Evolutionary conservation across 2,888 invertebrate genomes (phyloP).

Genomic region (Drosophila limbata): DNA sequence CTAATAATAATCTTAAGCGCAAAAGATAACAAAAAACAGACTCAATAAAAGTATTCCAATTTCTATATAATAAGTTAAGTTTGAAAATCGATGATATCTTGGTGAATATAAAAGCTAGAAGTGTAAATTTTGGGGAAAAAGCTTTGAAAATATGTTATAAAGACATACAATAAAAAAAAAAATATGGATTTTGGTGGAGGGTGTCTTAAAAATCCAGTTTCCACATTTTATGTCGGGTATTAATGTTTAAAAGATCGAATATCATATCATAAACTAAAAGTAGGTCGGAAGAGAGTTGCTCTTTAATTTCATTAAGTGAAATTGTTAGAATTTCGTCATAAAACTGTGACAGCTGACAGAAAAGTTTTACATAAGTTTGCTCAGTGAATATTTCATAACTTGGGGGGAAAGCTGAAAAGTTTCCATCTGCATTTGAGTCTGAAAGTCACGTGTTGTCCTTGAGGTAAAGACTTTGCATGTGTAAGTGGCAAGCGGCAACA

Average conservation of each 20-base stretch:
- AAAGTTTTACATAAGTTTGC: neutral
- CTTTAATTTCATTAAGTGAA: conserved; percentile 24
- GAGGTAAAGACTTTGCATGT: conserved; percentile 31
- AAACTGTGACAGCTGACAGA: conserved; percentile 10
- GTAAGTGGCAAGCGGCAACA: conserved; percentile 4
- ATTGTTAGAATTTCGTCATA: conserved; percentile 2
- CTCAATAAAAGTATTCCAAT: neutral
- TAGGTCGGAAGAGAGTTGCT: conserved; percentile 5
- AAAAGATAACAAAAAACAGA: neutral
- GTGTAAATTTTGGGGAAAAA: no score
- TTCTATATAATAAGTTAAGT: no score
- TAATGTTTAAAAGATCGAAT: neutral
- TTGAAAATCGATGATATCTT: neutral
- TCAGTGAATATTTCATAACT: conserved; percentile 29
- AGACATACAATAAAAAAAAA: neutral
- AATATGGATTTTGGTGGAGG: neutral
- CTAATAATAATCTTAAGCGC: neutral
- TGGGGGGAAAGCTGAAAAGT: conserved; percentile 34
- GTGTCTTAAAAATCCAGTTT: neutral
- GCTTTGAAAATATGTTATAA: neutral
- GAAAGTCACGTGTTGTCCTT: conserved; percentile 48
- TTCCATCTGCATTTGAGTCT: conserved; percentile 32
- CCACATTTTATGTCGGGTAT: neutral
- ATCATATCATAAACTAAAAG: neutral
- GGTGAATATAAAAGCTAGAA: no score